Conservation (phyloP, 1,140 invertebrate species). For the Phocides pigmalion region DNA sequence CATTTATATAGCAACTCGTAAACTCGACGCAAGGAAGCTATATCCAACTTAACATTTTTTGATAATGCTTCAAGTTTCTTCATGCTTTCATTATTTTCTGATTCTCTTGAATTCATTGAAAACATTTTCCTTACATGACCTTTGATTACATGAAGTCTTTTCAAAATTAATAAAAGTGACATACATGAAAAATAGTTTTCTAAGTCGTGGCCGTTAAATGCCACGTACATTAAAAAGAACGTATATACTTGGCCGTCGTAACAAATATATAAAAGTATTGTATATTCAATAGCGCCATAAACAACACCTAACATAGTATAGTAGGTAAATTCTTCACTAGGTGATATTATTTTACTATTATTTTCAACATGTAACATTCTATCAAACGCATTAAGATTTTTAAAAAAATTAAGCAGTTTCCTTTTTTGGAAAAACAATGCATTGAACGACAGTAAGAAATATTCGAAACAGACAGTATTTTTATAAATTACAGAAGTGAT, state of each 20-base stretch:
- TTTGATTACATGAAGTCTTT: constrained; percentile 32
- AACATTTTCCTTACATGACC: constrained; percentile 45
- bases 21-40: constrained; percentile 45
- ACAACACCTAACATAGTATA: neutral
- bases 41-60: constrained; percentile 44
- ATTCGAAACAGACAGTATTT: constrained; percentile 41
- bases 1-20: constrained; percentile 58
- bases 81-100: constrained; percentile 15
- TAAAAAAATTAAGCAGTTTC: constrained; percentile 39
- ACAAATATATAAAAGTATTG: neutral
- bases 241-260: too few relatives aligned
- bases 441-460: constrained; percentile 36
- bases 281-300: neutral
- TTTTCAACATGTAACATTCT: constrained; percentile 38
- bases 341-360: neutral
- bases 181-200: neutral
- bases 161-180: neutral
- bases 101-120: constrained; percentile 15
- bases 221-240: neutral
- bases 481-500: constrained; percentile 36
- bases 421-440: constrained; percentile 35
- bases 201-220: neutral
- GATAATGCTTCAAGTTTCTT: constrained; percentile 41
- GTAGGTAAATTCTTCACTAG: neutral
- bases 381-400: constrained; percentile 45